Percentiles rank a stretch among this genome's conserved stretches.
Conservation (phyloP, 2,113 vertebrate genomes). For the Ginglymostoma cirratum region DNA sequence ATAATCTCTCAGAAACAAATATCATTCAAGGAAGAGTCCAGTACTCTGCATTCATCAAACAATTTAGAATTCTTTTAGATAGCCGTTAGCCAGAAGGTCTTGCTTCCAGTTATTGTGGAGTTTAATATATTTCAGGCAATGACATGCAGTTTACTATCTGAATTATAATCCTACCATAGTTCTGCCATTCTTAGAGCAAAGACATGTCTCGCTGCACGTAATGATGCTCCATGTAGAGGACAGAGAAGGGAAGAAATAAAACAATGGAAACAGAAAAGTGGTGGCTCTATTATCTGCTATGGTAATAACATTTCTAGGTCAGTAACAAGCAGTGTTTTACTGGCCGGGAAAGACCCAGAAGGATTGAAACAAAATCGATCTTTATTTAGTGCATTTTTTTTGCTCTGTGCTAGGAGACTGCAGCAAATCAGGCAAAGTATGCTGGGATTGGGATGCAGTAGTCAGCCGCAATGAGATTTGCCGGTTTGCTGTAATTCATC, state of each 20-base stretch:
- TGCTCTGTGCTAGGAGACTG: constrained; percentile 69
- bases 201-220: constrained; percentile 51
- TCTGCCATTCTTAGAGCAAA: constrained; percentile 54
- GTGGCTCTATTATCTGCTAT: constrained; percentile 48
- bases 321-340: constrained; percentile 48
- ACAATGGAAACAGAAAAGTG: constrained; percentile 50
- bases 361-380: constrained; percentile 54
- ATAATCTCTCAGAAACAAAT: neutral
- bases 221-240: constrained; percentile 49
- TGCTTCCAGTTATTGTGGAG: neutral
- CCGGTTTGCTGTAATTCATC: constrained; percentile 57
- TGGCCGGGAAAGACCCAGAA: neutral
- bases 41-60: constrained; percentile 2
- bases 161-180: constrained; percentile 49
- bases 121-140: constrained; percentile 37
- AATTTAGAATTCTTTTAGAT: neutral
- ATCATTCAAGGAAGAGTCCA: neutral
- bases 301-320: constrained; percentile 51
- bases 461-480: constrained; percentile 63
- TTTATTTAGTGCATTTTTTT: constrained; percentile 62
- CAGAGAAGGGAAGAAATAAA: constrained; percentile 51
- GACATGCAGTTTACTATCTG: constrained; percentile 41
- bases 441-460: constrained; percentile 75
- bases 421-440: constrained; percentile 70
- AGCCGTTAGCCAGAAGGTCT: neutral